Percentiles rank a stretch among this genome's conserved stretches.
These are phyloP conservation scores for Eurytoma adleriae DNA, from an alignment of 2,888 invertebrate species.

Conservation along the genomic window DNA sequence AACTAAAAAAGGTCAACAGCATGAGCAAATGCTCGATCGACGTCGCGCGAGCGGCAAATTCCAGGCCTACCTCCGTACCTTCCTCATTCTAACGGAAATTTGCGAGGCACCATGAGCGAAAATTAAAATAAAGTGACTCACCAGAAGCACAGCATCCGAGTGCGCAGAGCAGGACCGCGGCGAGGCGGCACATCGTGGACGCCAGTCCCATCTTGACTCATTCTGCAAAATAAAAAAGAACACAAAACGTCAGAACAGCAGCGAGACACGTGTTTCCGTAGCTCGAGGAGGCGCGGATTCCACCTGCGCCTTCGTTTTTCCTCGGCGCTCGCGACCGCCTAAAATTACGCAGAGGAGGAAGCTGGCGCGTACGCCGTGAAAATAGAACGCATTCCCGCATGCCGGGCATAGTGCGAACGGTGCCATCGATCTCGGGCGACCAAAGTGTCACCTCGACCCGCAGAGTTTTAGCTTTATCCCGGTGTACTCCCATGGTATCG, in stretches of 20 bases:
- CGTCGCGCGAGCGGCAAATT: too few species aligned
- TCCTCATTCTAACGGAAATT: constrained; percentile 4
- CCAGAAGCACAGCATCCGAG: constrained; percentile 67
- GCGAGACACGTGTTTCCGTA: neutral
- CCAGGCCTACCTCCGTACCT: too few species aligned
- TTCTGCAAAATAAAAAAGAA: constrained; percentile 69
- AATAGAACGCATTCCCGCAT: constrained; percentile 72
- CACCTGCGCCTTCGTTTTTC: constrained; percentile 17
- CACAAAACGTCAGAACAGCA: neutral
- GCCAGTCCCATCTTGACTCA: constrained; percentile 74
- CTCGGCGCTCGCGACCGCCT: neutral
- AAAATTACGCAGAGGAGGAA: constrained; percentile 53
- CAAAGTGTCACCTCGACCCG: too few species aligned
- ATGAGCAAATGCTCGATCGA: too few species aligned
- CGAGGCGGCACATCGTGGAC: constrained; percentile 68
- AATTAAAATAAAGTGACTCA: constrained; percentile 57
- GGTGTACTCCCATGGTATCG: too few species aligned
- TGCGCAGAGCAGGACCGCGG: constrained; percentile 65
- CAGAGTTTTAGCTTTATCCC: constrained; percentile 2
- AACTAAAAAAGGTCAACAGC: too few species aligned
- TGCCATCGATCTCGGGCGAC: constrained; percentile 25
- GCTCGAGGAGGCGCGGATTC: constrained; percentile 6
- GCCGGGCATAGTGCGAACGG: constrained; percentile 61
- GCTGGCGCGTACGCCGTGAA: constrained; percentile 68
- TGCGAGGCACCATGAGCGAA: neutral